Percentiles rank a stretch among this genome's conserved stretches.
phyloP scores from a whole-genome alignment of 2,888 invertebrate species.

The Rhamnusium bicolor region DNA sequence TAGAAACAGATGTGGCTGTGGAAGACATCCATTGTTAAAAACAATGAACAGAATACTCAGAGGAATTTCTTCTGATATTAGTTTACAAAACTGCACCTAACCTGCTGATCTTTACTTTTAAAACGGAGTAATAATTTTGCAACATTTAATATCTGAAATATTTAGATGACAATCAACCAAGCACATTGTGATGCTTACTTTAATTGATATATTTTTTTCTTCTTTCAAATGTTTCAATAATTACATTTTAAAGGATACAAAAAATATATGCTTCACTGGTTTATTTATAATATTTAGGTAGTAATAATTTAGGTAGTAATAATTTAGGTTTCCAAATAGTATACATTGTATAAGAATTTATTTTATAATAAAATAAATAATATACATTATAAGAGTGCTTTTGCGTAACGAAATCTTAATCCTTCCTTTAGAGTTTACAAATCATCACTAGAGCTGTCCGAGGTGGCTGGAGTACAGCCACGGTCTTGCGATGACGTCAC shows the following conservation, averaged over 20 bases:
- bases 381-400: neutral
- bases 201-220: slow-evolving; percentile 47
- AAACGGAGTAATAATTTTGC: neutral
- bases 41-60: slow-evolving; percentile 77
- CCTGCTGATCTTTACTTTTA: neutral
- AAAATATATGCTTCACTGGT: slow-evolving; percentile 36
- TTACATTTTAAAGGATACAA: slow-evolving; percentile 46
- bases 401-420: neutral
- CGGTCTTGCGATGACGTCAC: no score
- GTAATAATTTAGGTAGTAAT: no score
- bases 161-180: slow-evolving; percentile 3
- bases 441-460: no score
- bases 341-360: slow-evolving; percentile 13
- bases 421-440: no score
- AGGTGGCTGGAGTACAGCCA: no score
- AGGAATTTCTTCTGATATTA: slow-evolving; percentile 63
- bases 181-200: slow-evolving; percentile 32
- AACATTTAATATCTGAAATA: neutral
- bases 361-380: slow-evolving; percentile 30
- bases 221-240: slow-evolving; percentile 44
- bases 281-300: slow-evolving; percentile 14
- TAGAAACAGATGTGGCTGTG: slow-evolving; percentile 79
- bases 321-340: neutral
- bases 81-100: slow-evolving; percentile 59
- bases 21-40: slow-evolving; percentile 78